These are phyloP conservation scores for Nomada ferruginata DNA, from an alignment of 2,888 invertebrate species.

Conservation along the genomic window DNA sequence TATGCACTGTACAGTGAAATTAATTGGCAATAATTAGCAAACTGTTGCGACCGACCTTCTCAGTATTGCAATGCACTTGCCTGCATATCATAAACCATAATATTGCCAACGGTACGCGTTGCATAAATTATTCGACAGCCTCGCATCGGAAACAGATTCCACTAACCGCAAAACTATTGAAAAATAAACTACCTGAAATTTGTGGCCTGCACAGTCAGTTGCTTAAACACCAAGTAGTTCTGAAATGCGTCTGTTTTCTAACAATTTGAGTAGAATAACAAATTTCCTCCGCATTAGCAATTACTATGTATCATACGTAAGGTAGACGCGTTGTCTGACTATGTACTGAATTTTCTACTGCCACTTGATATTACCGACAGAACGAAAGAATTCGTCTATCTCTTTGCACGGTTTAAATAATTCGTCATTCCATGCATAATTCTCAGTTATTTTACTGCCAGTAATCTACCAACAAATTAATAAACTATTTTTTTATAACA, in stretches of 20 bases:
- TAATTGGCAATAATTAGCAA: constrained; percentile 69
- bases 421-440: too few species aligned
- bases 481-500: too few species aligned
- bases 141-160: background rate
- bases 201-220: too few species aligned
- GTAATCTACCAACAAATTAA: too few species aligned
- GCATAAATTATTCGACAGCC: constrained; percentile 16
- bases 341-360: background rate
- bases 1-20: constrained; percentile 50
- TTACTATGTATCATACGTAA: background rate
- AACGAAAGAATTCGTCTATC: too few species aligned
- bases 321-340: background rate
- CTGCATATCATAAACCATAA: constrained; percentile 28
- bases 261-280: too few species aligned
- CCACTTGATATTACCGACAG: background rate
- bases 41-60: constrained; percentile 48
- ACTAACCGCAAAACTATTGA: background rate
- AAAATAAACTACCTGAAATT: background rate
- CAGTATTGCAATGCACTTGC: constrained; percentile 15
- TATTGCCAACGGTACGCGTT: constrained; percentile 11
- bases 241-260: too few species aligned
- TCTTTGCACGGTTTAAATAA: background rate
- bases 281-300: too few species aligned
- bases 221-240: too few species aligned
- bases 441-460: too few species aligned